Percentiles rank a stretch among this genome's conserved stretches.
Conservation (phyloP, 2,113 vertebrate species). For the Cyanistes caeruleus region DNA sequence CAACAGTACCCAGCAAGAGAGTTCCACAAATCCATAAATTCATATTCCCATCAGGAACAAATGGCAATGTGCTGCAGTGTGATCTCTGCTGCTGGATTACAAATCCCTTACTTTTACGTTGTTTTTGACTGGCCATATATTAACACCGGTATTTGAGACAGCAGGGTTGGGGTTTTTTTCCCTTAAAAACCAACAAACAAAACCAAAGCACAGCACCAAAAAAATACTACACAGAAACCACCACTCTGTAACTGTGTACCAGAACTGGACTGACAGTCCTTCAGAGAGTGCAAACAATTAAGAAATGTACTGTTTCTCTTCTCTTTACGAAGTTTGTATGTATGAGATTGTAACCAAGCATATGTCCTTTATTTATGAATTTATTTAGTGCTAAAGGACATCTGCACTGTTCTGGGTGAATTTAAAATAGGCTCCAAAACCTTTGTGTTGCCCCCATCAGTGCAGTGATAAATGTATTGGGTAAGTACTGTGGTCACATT, state of each 20-base stretch:
- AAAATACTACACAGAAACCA: neutral
- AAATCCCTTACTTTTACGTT: neutral
- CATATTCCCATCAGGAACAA: neutral
- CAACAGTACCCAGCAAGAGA: neutral
- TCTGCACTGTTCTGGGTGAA: neutral
- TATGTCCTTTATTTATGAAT: neutral
- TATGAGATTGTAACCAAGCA: neutral
- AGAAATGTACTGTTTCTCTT: neutral
- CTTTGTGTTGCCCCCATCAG: neutral
- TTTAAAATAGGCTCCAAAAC: neutral
- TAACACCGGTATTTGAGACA: neutral
- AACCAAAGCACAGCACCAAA: neutral
- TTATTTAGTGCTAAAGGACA: neutral
- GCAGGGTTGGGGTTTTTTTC: neutral
- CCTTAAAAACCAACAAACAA: neutral
- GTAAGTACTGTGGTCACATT: neutral
- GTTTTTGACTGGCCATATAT: neutral
- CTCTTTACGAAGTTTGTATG: neutral
- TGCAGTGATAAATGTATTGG: neutral
- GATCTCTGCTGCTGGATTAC: neutral
- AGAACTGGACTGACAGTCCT: neutral
- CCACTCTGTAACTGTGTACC: neutral
- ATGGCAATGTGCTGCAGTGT: rapidly evolving
- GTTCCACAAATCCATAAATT: neutral
- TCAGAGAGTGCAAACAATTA: neutral